Conservation (phyloP, 2,113 vertebrate species). For the Anguilla japonica region DNA sequence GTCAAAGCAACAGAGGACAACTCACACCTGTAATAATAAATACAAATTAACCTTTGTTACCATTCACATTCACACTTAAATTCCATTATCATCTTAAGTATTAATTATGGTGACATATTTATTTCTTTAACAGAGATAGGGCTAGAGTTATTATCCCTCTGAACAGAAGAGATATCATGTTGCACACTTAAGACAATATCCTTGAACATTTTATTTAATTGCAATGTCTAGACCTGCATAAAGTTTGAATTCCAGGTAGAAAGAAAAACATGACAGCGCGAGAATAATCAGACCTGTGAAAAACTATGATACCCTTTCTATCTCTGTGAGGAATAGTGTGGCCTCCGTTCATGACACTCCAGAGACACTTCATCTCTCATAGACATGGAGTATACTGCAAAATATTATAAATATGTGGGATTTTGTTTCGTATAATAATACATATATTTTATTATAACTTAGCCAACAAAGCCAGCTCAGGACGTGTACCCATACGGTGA, state of each 20-base stretch:
- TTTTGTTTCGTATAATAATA: too few relatives aligned
- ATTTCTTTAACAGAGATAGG: conserved; percentile 20
- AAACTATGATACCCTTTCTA: neutral
- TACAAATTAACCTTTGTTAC: conserved; percentile 28
- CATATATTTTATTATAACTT: neutral
- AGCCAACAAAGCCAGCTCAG: neutral
- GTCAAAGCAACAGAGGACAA: neutral
- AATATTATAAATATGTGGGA: too few relatives aligned
- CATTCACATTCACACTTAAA: conserved; percentile 21
- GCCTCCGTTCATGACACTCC: neutral
- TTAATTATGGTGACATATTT: conserved; percentile 26
- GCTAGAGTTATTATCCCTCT: neutral
- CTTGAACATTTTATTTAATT: conserved; percentile 6
- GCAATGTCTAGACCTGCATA: conserved; percentile 4
- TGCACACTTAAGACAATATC: conserved; percentile 4
- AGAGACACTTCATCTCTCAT: neutral
- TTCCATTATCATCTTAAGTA: conserved; percentile 15
- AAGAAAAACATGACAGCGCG: neutral
- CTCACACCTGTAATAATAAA: conserved; percentile 20
- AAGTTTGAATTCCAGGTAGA: conserved; percentile 19
- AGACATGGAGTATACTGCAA: too few relatives aligned
- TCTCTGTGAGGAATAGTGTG: neutral
- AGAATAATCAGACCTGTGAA: neutral
- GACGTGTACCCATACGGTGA: neutral
- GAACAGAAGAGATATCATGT: neutral